Conservation (phyloP, 2,113 vertebrate species). For the Corynorhinus townsendii region DNA sequence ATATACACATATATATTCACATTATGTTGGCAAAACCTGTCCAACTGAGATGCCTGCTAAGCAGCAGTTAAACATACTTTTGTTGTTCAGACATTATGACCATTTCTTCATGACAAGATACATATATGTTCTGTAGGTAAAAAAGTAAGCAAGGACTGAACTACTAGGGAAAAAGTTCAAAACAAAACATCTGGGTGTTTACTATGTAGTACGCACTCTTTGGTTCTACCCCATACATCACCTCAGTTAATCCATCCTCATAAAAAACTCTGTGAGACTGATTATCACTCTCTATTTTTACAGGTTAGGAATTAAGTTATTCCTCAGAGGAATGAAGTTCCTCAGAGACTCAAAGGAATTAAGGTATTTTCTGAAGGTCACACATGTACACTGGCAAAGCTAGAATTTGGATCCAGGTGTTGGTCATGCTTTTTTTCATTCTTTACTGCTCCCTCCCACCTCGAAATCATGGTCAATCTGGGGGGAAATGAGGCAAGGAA, state of each 20-base stretch:
- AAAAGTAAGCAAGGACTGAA: not conserved
- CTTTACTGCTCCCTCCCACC: not conserved
- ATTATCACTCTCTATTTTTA: not conserved
- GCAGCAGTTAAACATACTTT: not conserved
- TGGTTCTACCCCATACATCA: not conserved
- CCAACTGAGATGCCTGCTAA: not conserved
- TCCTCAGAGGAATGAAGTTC: not conserved
- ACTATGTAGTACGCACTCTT: not conserved
- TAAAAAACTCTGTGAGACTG: not conserved
- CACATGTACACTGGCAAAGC: not conserved
- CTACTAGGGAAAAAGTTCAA: not conserved
- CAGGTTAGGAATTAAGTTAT: not conserved
- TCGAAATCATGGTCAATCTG: not conserved
- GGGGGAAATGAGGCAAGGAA: not conserved
- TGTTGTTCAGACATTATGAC: not conserved
- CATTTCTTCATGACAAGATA: not conserved
- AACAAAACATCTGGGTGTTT: not conserved
- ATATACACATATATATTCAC: not conserved
- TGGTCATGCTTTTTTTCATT: not conserved
- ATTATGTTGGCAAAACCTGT: not conserved
- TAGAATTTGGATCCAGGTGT: not conserved
- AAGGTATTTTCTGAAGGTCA: constrained; percentile 18
- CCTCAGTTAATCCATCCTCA: not conserved
- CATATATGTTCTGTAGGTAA: not conserved
- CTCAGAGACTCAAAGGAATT: not conserved